These are phyloP conservation scores for Trachelus iudaicus DNA, from an alignment of 2,888 invertebrate genomes.

Conservation along the genomic window DNA sequence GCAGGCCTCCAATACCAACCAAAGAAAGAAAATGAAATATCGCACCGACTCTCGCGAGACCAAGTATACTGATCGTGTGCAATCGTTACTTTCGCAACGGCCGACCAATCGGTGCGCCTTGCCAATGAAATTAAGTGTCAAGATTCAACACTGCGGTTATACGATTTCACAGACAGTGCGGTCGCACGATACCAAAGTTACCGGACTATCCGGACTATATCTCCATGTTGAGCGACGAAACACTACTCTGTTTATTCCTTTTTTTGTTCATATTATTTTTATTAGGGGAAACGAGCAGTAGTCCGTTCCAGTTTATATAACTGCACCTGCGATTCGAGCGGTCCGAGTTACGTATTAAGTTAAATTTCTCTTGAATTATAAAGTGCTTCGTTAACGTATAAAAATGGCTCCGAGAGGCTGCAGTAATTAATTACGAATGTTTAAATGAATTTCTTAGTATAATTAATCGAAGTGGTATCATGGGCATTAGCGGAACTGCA, in stretches of 20 bases:
- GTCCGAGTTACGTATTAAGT: neutral
- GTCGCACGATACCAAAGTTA: neutral
- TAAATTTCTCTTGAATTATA: neutral
- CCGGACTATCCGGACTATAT: neutral
- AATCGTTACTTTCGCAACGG: neutral
- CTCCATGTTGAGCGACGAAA: neutral
- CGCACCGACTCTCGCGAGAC: neutral
- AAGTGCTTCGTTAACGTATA: neutral
- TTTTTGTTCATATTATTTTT: neutral
- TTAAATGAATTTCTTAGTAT: neutral
- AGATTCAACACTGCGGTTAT: neutral
- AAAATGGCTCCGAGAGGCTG: neutral
- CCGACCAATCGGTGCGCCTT: neutral
- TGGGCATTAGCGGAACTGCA: neutral
- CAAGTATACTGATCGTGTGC: neutral
- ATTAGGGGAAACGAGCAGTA: neutral
- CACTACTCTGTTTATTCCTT: neutral
- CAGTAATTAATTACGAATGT: neutral
- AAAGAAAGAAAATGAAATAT: neutral
- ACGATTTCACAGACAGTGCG: neutral
- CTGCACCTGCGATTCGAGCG: neutral
- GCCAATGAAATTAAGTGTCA: neutral
- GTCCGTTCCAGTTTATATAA: neutral
- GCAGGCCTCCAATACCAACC: neutral
- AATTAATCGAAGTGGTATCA: neutral